Conservation (phyloP, 2,888 invertebrate species). For the Hirtodrosophila alboralis region DNA sequence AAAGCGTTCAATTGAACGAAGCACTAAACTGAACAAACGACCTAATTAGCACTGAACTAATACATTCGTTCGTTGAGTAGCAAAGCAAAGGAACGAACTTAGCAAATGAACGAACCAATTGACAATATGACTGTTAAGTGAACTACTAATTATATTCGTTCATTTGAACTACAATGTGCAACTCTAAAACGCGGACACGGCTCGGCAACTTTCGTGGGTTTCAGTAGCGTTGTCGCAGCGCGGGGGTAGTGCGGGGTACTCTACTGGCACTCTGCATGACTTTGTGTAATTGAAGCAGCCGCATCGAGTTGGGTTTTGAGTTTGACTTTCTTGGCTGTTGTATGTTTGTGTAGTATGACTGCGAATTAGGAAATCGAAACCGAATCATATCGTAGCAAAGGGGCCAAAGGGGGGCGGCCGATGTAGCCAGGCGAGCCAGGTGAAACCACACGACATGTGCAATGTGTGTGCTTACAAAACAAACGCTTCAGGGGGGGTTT, state of each 20-base stretch:
- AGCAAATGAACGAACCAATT: too few relatives aligned
- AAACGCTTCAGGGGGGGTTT: constrained; percentile 21
- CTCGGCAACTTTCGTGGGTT: constrained; percentile 68
- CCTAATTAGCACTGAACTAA: too few relatives aligned
- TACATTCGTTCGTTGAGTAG: too few relatives aligned
- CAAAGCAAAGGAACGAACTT: too few relatives aligned
- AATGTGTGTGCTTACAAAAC: constrained; percentile 23
- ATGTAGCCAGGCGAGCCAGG: constrained; percentile 19
- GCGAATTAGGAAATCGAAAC: constrained; percentile 78
- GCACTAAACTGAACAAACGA: too few relatives aligned
- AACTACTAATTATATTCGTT: too few relatives aligned
- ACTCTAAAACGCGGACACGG: constrained; percentile 61
- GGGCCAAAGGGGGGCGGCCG: neutral
- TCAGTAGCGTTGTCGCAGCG: constrained; percentile 7
- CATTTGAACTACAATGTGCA: too few relatives aligned
- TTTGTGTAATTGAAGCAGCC: constrained; percentile 78
- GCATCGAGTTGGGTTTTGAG: constrained; percentile 44
- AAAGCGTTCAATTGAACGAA: too few relatives aligned
- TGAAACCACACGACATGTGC: constrained; percentile 38
- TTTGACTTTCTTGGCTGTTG: constrained; percentile 60
- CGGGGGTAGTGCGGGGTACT: too few relatives aligned
- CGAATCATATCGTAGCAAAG: constrained; percentile 42
- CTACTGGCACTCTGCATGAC: constrained; percentile 62
- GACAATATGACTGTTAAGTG: too few relatives aligned
- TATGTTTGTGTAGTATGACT: constrained; percentile 26